These are phyloP conservation scores for Danio choprae DNA, from an alignment of 2,797 vertebrate species.

Conservation along the genomic window DNA sequence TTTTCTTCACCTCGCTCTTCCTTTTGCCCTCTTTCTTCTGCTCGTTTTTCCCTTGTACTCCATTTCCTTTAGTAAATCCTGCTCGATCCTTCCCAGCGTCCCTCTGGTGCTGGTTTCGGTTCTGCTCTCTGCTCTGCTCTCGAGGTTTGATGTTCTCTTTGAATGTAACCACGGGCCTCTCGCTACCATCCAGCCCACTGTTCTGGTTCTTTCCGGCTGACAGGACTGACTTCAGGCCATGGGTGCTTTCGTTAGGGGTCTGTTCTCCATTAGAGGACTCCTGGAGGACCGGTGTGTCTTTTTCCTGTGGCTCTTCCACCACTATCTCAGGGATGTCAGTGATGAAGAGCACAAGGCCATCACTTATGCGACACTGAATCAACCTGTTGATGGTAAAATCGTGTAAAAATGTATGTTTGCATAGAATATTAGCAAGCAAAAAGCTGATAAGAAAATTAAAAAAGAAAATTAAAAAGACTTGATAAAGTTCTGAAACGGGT, in stretches of 20 bases:
- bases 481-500: not conserved
- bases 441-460: not conserved
- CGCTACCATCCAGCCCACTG: conserved; percentile 83
- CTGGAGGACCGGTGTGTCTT: conserved; percentile 87
- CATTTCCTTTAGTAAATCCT: conserved; percentile 82
- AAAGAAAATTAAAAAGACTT: not conserved
- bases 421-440: not conserved
- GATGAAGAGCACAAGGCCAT: conserved; percentile 90
- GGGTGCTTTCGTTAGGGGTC: conserved; percentile 77
- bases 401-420: not conserved
- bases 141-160: conserved; percentile 97
- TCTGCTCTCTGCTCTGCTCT: conserved; percentile 86
- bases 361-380: conserved; percentile 88
- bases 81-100: conserved; percentile 84
- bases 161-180: conserved; percentile 94
- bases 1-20: conserved; percentile 91
- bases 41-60: conserved; percentile 80
- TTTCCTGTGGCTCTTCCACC: conserved; percentile 88
- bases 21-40: conserved; percentile 91
- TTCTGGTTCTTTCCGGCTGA: conserved; percentile 87
- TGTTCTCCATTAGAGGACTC: conserved; percentile 86
- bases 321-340: conserved; percentile 92
- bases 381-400: conserved; percentile 77
- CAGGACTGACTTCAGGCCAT: conserved; percentile 91
- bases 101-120: conserved; percentile 81